These are phyloP conservation scores for Imbricaverruca yamaguchii DNA, from an alignment of 2,888 invertebrate genomes.

Conservation along the genomic window DNA sequence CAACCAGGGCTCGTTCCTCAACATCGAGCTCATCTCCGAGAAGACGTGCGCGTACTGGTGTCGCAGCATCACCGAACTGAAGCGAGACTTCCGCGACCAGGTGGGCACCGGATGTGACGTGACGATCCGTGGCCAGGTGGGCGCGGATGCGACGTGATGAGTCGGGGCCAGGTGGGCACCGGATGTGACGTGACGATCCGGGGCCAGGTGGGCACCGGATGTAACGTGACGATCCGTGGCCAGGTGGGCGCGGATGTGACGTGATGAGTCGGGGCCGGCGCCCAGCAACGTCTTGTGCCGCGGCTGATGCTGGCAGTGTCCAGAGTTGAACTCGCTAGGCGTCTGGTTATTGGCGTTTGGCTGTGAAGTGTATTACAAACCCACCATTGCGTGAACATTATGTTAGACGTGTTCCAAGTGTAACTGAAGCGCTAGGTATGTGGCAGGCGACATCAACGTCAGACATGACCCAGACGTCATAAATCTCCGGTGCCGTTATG, in stretches of 20 bases:
- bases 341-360: background rate
- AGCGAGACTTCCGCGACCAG: slow-evolving; percentile 82
- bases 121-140: slow-evolving; percentile 68
- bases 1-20: slow-evolving; percentile 92
- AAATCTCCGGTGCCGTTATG: too few relatives aligned
- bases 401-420: too few relatives aligned
- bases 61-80: slow-evolving; percentile 74
- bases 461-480: too few relatives aligned
- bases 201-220: slow-evolving; percentile 67
- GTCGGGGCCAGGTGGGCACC: slow-evolving; percentile 52
- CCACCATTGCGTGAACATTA: too few relatives aligned
- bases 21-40: slow-evolving; percentile 97
- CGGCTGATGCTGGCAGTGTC: too few relatives aligned
- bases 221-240: too few relatives aligned
- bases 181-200: slow-evolving; percentile 51
- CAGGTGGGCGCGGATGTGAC: background rate
- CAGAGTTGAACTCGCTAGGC: too few relatives aligned
- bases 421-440: too few relatives aligned
- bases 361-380: slow-evolving; percentile 29
- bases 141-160: too few relatives aligned
- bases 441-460: too few relatives aligned
- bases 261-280: background rate
- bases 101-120: slow-evolving; percentile 43
- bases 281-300: too few relatives aligned
- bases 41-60: slow-evolving; percentile 93